Evolutionary conservation across 1,140 invertebrate species (phyloP).

Genomic region (Drosophila lini): DNA sequence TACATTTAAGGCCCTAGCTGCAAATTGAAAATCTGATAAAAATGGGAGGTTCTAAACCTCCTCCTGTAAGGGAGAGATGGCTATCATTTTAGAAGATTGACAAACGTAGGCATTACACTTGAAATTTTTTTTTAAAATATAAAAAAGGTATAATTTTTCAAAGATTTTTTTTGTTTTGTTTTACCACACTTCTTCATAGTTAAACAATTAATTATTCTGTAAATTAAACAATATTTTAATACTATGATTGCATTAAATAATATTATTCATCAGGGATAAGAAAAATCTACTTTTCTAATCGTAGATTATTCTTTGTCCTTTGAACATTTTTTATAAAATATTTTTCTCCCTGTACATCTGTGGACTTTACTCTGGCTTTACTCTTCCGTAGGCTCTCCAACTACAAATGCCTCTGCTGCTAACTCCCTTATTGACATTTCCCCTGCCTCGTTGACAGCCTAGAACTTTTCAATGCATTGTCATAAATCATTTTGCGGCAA

Average conservation of each 20-base stretch:
- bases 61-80: neutral
- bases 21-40: constrained; percentile 57
- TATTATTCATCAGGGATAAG: neutral
- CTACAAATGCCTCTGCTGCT: constrained; percentile 10
- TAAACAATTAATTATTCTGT: no score
- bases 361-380: neutral
- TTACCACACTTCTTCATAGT: no score
- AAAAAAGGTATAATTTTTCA: neutral
- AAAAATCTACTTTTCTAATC: neutral
- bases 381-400: constrained; percentile 9
- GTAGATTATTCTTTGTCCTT: neutral
- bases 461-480: constrained; percentile 72
- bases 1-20: constrained; percentile 26
- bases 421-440: constrained; percentile 53
- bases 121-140: neutral
- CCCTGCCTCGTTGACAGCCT: constrained; percentile 48
- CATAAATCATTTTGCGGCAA: constrained; percentile 78
- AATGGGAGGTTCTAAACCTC: neutral
- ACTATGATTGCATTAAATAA: neutral
- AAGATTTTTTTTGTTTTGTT: neutral
- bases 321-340: neutral
- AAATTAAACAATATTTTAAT: no score
- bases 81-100: constrained; percentile 29
- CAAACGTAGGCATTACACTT: constrained; percentile 4
- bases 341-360: neutral